Base-by-base conservation (phyloP, 2,113 vertebrate genomes). In the Chloropsis cyanopogon region DNA sequence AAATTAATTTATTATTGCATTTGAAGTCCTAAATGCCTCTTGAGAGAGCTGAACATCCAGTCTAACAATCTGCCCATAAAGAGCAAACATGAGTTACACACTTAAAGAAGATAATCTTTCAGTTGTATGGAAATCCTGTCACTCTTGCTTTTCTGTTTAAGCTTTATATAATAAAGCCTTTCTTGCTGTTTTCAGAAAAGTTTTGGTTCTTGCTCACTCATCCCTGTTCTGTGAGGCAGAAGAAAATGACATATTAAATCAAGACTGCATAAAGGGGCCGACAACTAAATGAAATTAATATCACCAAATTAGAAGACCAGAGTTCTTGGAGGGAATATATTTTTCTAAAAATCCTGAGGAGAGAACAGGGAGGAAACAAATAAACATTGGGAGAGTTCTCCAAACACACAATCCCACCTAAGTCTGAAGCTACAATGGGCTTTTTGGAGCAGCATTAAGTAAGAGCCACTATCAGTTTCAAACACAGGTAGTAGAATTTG, bases 61-160 rank as follows among this genome's bases (percentile, higher is more conserved):
- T 65, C 49, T 93, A 96, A 95, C 92, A 95, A 87, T 96, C 69
- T 93, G 92, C 88, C 92, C 95, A 96, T 64, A 82, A 95, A 96
- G 88, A 97, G 79, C 89, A 84, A 95, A 96, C 88, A 93, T 56
- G 82, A 96, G 96, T 94, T 96, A 92, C 82, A 96, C 92, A 87
- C 91, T 89, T 96, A 96, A 97, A 96, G 93, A 92, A 95, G 79
- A 94, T 97, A 94, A 96, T 97, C 84, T 97, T 96, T 68, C 57
- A 86, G 81, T 80, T 37, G 37, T 78, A 39, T 39, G 84, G 93
- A 96, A 97, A 96, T 87, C 76, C 96, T 89, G 91, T 96, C 93
- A 81, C 93, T 97, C 96, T 96, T 95, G 91, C 87, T 97, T 95
- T 96, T 95, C 66, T 90, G 41, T 80, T 96, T 96, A 97, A 97